phyloP scores from a whole-genome alignment of 1,140 invertebrate species.

The Agraylea sexmaculata region DNA sequence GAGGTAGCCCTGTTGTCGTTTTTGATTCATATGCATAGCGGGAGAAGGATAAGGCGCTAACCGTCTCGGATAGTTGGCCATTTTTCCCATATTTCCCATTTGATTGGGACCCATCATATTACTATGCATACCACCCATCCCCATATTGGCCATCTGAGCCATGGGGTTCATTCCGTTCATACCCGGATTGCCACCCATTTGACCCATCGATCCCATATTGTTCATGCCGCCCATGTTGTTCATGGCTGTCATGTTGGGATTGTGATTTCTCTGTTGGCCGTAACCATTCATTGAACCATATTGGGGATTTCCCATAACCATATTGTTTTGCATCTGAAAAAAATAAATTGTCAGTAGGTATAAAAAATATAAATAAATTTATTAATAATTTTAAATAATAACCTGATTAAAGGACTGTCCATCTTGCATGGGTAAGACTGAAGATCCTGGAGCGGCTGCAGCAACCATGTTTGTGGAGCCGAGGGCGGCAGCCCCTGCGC shows the following conservation, averaged over 20 bases:
- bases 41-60: slow-evolving; percentile 69
- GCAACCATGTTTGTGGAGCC: slow-evolving; percentile 13
- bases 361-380: too few relatives aligned
- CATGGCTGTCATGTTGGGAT: slow-evolving; percentile 49
- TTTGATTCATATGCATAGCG: slow-evolving; percentile 70
- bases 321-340: slow-evolving; percentile 41
- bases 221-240: slow-evolving; percentile 48
- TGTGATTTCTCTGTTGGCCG: slow-evolving; percentile 37
- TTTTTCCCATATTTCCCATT: slow-evolving; percentile 46
- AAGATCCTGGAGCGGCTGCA: slow-evolving; percentile 22
- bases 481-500: slow-evolving; percentile 17
- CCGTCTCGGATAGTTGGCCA: slow-evolving; percentile 48
- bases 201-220: slow-evolving; percentile 43
- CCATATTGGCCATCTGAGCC: slow-evolving; percentile 54
- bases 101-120: slow-evolving; percentile 49
- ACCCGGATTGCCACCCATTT: slow-evolving; percentile 34
- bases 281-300: slow-evolving; percentile 41
- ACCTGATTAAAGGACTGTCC: slow-evolving; percentile 41
- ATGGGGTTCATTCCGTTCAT: slow-evolving; percentile 47
- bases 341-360: too few relatives aligned
- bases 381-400: too few relatives aligned
- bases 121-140: slow-evolving; percentile 43
- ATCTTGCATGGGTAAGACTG: slow-evolving; percentile 41
- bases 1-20: slow-evolving; percentile 45
- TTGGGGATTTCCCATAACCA: slow-evolving; percentile 42